Evolutionary conservation across 2,113 vertebrate genomes (phyloP), one percentile per base, ranked within the genome.

Genomic region (Charina bottae): DNA sequence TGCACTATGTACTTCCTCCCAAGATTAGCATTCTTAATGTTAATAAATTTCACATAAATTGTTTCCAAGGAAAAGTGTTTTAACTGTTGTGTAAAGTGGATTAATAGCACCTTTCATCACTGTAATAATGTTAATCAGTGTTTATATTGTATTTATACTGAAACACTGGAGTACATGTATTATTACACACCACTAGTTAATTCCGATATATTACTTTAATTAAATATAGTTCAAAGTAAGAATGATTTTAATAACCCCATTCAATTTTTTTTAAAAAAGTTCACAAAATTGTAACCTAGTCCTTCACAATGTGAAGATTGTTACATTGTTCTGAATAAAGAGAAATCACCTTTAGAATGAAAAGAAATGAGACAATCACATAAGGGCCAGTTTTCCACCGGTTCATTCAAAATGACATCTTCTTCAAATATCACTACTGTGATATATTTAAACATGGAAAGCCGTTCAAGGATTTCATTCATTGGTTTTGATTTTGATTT

Each of bases 341-440:
- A 92, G 62, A 0, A 94, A 60, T 94, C 96, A 98, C 98, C 98
- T 98, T 98, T 99, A 94, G 98, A 99, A 97, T 99, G 98, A 95
- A 99, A 99, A 95, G 98, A 99, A 96, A 99, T 98, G 94, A 99
- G 98, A 96, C 98, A 99, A 94, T 99, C 98, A 89, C 98, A 99
- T 91, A 98, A 97, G 28, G 98, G 98, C 98, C 98, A 99, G 56
- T 99, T 98, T 94, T 98, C 98, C 92, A 98, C 98, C 19, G 98
- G 97, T 93, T 99, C 98, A 11, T 98, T 98, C 95, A 98, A 97
- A 96, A 99, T 98, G 54, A 98, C 97, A 89, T 99, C 98, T 86
- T 99, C 98, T 96, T 98, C 98, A 96, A 99, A 98, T 91, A 98
- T 98, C 58, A 98, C 97, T 90, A 98, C 98, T 42, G 98, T 98